These are phyloP conservation scores for Piaya cayana DNA, from an alignment of 2,113 vertebrate genomes.

Conservation along the genomic window DNA sequence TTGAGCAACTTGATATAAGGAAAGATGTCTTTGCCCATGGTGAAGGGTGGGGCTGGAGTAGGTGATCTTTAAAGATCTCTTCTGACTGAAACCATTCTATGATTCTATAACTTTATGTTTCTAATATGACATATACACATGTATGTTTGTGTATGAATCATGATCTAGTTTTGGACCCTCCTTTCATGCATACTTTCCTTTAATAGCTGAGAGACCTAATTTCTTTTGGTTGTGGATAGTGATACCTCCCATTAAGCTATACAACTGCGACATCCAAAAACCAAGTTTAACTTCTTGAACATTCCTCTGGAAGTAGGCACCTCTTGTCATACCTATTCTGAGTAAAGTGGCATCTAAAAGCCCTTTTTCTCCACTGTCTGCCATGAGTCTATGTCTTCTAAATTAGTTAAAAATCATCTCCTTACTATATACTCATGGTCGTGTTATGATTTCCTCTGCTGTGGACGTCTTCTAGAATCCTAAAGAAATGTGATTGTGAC, in stretches of 20 bases:
- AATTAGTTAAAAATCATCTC: background rate
- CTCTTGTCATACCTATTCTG: background rate
- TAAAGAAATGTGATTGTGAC: background rate
- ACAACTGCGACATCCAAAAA: background rate
- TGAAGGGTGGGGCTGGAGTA: background rate
- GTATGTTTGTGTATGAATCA: background rate
- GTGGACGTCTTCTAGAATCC: background rate
- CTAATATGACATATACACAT: background rate
- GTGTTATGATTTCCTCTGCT: background rate
- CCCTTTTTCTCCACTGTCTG: background rate
- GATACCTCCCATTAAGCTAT: rapidly evolving
- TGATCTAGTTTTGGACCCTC: background rate
- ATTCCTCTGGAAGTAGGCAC: background rate
- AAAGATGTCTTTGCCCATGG: background rate
- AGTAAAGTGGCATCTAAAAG: background rate
- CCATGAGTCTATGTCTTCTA: background rate
- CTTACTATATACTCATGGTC: background rate
- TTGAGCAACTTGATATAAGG: background rate
- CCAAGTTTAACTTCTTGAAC: background rate
- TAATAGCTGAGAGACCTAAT: background rate
- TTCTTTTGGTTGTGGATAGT: background rate
- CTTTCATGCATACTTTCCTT: background rate
- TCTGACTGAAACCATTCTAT: background rate
- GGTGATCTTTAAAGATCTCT: background rate
- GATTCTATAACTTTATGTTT: background rate